Evolutionary conservation across 2,888 invertebrate genomes (phyloP).

Genomic region (Trachelus stipa): DNA sequence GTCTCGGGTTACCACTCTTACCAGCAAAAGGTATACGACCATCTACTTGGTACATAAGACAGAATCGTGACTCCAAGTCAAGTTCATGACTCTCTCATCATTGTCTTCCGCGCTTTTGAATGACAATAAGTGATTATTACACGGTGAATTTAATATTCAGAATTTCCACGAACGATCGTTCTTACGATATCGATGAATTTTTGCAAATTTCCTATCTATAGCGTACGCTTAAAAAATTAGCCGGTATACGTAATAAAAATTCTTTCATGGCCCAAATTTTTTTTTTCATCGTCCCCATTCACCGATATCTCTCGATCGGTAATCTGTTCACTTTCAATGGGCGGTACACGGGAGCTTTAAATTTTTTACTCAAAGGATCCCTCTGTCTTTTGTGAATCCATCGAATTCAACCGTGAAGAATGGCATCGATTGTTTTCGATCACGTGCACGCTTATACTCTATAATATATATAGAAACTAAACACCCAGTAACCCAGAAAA

Average conservation of each 20-base stretch:
- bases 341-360: background rate
- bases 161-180: background rate
- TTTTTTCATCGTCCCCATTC: background rate
- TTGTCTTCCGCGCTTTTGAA: conserved; percentile 41
- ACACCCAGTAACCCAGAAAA: background rate
- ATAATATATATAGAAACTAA: background rate
- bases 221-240: background rate
- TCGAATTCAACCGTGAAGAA: background rate
- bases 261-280: background rate
- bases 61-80: conserved; percentile 33
- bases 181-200: background rate
- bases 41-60: background rate
- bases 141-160: background rate
- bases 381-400: background rate
- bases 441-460: too few relatives aligned
- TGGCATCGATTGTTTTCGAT: background rate
- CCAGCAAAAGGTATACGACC: background rate
- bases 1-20: background rate
- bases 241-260: background rate
- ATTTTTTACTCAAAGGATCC: background rate
- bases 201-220: background rate
- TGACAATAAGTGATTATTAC: conserved; percentile 29
- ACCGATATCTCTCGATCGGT: background rate
- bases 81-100: conserved; percentile 58
- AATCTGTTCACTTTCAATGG: background rate